These are phyloP conservation scores for Podocnemis expansa DNA, from an alignment of 2,113 vertebrate genomes.

Conservation along the genomic window DNA sequence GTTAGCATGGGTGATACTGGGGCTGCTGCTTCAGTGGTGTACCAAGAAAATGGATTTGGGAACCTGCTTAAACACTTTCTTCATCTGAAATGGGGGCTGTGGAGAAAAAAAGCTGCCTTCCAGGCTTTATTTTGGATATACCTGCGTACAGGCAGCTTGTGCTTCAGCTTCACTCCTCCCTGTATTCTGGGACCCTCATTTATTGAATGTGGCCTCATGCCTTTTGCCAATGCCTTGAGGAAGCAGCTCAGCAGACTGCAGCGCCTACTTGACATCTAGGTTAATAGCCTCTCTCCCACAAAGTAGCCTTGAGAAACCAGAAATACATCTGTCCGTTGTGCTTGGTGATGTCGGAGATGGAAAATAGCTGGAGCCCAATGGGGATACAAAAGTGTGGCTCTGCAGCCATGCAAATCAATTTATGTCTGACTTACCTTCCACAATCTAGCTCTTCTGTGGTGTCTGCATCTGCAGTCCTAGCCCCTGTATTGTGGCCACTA, in stretches of 20 bases:
- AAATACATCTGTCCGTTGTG: conserved; percentile 19
- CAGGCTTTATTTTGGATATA: not conserved
- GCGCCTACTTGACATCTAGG: not conserved
- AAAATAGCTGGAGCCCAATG: not conserved
- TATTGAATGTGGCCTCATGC: not conserved
- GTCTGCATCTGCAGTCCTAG: too few relatives aligned
- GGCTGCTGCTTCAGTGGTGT: not conserved
- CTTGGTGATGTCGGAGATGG: not conserved
- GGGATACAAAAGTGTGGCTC: too few relatives aligned
- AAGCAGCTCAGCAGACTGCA: not conserved
- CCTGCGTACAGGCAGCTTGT: not conserved
- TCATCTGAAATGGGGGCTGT: not conserved
- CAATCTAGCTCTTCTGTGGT: too few relatives aligned
- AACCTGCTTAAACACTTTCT: not conserved
- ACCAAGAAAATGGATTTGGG: not conserved
- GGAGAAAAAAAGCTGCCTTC: not conserved
- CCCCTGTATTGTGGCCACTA: too few relatives aligned
- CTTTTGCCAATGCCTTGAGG: not conserved
- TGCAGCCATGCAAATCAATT: too few relatives aligned
- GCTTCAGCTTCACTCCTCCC: not conserved
- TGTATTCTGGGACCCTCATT: not conserved
- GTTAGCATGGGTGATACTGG: too few relatives aligned
- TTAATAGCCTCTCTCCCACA: conserved; percentile 30
- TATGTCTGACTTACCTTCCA: too few relatives aligned
- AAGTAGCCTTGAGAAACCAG: conserved; percentile 42